These are phyloP conservation scores for Imbricaverruca yamaguchii DNA, from an alignment of 2,888 invertebrate genomes.

Conservation along the genomic window DNA sequence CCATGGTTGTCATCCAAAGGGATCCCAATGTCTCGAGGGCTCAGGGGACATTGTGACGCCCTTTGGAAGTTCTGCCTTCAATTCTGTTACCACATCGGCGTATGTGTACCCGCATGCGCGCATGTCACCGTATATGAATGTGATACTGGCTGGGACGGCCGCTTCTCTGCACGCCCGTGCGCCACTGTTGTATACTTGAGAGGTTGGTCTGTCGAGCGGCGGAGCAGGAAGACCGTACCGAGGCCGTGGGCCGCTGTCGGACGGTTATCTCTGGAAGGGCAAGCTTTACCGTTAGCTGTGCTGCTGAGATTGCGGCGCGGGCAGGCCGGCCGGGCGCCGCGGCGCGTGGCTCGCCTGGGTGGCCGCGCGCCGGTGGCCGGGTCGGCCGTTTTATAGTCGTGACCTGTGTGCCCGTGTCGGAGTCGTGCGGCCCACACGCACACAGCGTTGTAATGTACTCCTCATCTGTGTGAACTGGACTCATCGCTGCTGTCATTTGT, in stretches of 20 bases:
- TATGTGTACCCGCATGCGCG: background rate
- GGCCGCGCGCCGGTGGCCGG: background rate
- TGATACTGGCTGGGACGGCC: background rate
- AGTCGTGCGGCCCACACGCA: background rate
- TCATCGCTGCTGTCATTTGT: constrained; percentile 21
- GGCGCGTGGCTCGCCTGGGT: background rate
- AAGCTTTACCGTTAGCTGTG: background rate
- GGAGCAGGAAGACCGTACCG: background rate
- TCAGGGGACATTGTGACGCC: constrained; percentile 38
- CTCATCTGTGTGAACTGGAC: constrained; percentile 19
- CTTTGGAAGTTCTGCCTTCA: constrained; percentile 34
- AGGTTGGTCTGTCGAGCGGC: background rate
- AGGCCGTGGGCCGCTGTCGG: no score
- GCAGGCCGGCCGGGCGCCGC: no score
- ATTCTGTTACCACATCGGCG: no score
- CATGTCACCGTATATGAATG: background rate
- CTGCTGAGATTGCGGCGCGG: no score
- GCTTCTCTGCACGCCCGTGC: background rate
- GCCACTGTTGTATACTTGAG: background rate
- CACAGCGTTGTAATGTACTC: constrained; percentile 15
- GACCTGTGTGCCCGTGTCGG: background rate
- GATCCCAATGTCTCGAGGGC: constrained; percentile 38
- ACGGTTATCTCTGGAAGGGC: constrained; percentile 32
- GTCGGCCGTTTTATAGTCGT: background rate
- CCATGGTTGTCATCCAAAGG: constrained; percentile 32